A percentile compares a stretch with the other conserved stretches of the same genome.
Evolutionary conservation across 1,140 invertebrate species (phyloP).

Genomic region (Drosophila nasuta): DNA sequence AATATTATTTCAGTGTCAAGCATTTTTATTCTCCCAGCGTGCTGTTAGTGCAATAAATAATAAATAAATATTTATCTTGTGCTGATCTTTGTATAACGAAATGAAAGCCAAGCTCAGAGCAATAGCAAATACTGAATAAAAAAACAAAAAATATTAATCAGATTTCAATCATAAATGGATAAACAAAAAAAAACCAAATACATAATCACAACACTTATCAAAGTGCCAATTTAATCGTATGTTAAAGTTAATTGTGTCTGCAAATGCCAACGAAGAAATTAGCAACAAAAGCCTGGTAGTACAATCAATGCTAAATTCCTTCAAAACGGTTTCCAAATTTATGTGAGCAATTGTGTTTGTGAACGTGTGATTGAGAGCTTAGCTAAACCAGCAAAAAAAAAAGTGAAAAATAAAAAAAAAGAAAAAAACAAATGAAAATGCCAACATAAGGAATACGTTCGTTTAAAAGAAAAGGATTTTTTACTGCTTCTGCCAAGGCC

Average conservation of each 20-base stretch:
- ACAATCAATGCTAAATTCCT: neutral
- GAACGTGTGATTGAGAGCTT: constrained; percentile 5
- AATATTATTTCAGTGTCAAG: no score
- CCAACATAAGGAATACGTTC: constrained; percentile 49
- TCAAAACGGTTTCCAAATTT: constrained; percentile 39
- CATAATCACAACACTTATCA: no score
- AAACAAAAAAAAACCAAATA: neutral
- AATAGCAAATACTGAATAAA: no score
- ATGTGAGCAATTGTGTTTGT: constrained; percentile 36
- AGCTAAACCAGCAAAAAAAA: constrained; percentile 24
- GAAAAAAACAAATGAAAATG: constrained; percentile 13
- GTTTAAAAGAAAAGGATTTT: constrained; percentile 58
- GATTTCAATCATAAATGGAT: neutral
- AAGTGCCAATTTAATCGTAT: no score
- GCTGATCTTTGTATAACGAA: no score
- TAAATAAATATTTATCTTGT: no score
- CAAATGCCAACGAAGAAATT: no score
- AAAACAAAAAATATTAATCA: no score
- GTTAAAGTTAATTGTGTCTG: no score
- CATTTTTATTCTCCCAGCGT: no score
- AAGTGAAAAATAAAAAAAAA: constrained; percentile 38
- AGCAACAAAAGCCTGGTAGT: neutral
- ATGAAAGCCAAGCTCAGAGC: no score
- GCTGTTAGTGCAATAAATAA: no score
- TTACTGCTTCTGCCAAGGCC: constrained; percentile 35